Percentiles rank a stretch among this genome's conserved stretches.
phyloP scores from a whole-genome alignment of 1,140 invertebrate genomes.

The Scaptodrosophila lebanonensis region DNA sequence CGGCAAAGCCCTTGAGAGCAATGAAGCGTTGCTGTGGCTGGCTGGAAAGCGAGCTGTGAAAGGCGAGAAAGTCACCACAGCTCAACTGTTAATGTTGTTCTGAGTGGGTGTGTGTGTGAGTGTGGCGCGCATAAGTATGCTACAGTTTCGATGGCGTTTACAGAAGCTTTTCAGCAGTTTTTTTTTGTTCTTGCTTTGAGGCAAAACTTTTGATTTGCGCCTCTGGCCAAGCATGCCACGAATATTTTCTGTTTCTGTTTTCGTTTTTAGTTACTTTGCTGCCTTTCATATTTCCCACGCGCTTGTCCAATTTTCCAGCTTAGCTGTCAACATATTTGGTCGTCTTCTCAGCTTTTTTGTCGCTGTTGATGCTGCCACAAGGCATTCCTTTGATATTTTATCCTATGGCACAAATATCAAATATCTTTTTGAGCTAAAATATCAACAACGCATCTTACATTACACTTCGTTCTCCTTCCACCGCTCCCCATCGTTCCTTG shows the following conservation, averaged over 20 bases:
- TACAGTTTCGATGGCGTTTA: slow-evolving; percentile 10
- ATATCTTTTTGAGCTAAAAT: slow-evolving; percentile 50
- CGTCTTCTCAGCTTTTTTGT: slow-evolving; percentile 20
- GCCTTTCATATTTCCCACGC: slow-evolving; percentile 6
- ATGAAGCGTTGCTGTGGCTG: slow-evolving; percentile 31
- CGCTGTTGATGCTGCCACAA: slow-evolving; percentile 54
- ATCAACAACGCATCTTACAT: slow-evolving; percentile 31
- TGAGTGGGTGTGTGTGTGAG: background rate
- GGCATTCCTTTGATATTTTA: slow-evolving; percentile 67
- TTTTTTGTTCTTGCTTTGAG: slow-evolving; percentile 24
- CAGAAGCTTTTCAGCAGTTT: slow-evolving; percentile 10
- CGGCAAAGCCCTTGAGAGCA: slow-evolving; percentile 27
- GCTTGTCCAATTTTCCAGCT: slow-evolving; percentile 64
- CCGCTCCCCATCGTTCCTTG: background rate
- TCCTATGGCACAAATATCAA: slow-evolving; percentile 68
- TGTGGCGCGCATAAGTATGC: slow-evolving; percentile 20
- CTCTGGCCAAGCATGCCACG: slow-evolving; percentile 32
- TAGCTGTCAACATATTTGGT: slow-evolving; percentile 55
- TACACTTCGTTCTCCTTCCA: slow-evolving; percentile 11
- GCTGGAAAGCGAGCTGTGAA: slow-evolving; percentile 15
- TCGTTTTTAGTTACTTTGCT: slow-evolving; percentile 10
- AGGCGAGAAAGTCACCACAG: slow-evolving; percentile 65
- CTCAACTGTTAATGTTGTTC: slow-evolving; percentile 44
- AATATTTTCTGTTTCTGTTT: slow-evolving; percentile 1
- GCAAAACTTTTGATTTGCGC: slow-evolving; percentile 46